Evolutionary conservation across 2,888 invertebrate genomes (phyloP).

Genomic region (Blera fallax): DNA sequence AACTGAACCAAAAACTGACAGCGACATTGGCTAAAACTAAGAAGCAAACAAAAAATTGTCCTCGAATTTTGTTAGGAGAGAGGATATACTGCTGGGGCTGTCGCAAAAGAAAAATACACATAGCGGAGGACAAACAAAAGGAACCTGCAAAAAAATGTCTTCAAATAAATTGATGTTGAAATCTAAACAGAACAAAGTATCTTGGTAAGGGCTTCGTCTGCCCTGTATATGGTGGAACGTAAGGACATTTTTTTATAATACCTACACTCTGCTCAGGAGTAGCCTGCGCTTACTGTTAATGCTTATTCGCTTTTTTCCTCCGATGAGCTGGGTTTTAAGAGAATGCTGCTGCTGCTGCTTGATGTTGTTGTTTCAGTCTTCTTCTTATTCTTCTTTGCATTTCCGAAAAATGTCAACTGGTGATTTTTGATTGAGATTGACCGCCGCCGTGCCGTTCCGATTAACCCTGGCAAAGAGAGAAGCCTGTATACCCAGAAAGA

Average conservation of each 20-base stretch:
- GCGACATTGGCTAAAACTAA: conserved; percentile 66
- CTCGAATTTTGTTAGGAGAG: conserved; percentile 28
- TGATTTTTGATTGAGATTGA: conserved; percentile 72
- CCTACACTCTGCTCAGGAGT: conserved; percentile 52
- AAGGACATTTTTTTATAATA: conserved; percentile 65
- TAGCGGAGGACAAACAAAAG: conserved; percentile 48
- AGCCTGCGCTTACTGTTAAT: conserved; percentile 73
- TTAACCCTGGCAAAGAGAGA: background rate
- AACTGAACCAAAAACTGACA: conserved; percentile 69
- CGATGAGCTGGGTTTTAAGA: conserved; percentile 27
- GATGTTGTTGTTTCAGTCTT: background rate
- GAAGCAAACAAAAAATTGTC: conserved; percentile 34
- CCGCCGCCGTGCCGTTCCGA: conserved; percentile 39
- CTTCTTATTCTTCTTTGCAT: conserved; percentile 63
- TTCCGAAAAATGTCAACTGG: conserved; percentile 71
- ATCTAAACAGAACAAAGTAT: conserved; percentile 73
- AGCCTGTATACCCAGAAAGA: background rate
- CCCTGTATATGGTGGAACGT: conserved; percentile 14
- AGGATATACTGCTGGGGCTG: conserved; percentile 9
- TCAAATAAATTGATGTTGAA: conserved; percentile 72
- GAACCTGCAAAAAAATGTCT: conserved; percentile 35
- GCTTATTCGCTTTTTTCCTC: conserved; percentile 50
- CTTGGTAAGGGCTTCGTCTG: conserved; percentile 42
- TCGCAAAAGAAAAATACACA: conserved; percentile 14
- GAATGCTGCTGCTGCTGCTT: too few species aligned